Evolutionary conservation across 2,888 invertebrate species (phyloP).

Genomic region (Sinohyriopsis cumingii): DNA sequence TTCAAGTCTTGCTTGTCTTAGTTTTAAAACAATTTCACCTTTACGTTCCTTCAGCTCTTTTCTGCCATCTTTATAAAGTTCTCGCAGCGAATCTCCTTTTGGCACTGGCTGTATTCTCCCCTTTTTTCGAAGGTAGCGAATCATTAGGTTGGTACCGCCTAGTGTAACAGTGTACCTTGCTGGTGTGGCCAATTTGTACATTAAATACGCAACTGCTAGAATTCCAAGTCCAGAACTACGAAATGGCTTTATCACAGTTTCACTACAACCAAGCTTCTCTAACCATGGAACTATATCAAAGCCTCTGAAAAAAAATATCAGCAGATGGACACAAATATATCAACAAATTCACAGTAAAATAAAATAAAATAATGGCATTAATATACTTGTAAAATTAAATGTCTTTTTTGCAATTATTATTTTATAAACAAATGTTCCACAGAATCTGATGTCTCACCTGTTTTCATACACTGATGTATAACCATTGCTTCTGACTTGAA

Average conservation of each 20-base stretch:
- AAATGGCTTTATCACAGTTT: constrained; percentile 83
- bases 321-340: constrained; percentile 4
- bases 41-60: constrained; percentile 39
- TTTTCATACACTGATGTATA: too few relatives aligned
- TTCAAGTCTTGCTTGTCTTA: background rate
- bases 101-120: constrained; percentile 88
- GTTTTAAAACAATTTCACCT: background rate
- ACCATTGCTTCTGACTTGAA: too few relatives aligned
- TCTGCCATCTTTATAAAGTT: constrained; percentile 56
- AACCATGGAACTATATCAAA: constrained; percentile 88
- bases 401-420: too few relatives aligned
- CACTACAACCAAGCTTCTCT: constrained; percentile 85
- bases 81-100: constrained; percentile 49
- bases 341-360: constrained; percentile 1
- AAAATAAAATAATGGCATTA: background rate
- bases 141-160: constrained; percentile 89
- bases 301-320: constrained; percentile 79
- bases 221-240: constrained; percentile 86
- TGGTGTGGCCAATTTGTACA: constrained; percentile 95
- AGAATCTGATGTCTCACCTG: too few relatives aligned
- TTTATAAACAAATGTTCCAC: too few relatives aligned
- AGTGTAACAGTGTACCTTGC: constrained; percentile 92
- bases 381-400: background rate
- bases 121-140: constrained; percentile 84
- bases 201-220: constrained; percentile 89